phyloP scores from a whole-genome alignment of 2,797 vertebrate species.

The Gephyroberyx darwinii region DNA sequence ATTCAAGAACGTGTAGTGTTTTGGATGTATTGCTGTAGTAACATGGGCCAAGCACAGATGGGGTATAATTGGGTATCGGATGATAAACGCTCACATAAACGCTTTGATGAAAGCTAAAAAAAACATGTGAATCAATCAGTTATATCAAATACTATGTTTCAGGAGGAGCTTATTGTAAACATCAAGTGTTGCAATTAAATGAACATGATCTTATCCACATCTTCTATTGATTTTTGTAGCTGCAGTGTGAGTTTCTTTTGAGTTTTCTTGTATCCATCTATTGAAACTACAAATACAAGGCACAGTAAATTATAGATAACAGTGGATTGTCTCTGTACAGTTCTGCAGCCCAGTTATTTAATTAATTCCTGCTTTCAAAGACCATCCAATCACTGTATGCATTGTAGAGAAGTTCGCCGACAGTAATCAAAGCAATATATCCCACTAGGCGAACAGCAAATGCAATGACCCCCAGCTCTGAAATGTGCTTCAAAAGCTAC shows the following conservation, averaged over 20 bases:
- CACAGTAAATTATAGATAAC: constrained; percentile 62
- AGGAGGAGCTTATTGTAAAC: constrained; percentile 48
- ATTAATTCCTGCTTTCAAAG: constrained; percentile 50
- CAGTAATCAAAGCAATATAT: constrained; percentile 54
- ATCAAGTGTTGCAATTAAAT: constrained; percentile 63
- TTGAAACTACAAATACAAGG: constrained; percentile 60
- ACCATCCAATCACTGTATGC: constrained; percentile 46
- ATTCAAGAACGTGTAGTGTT: not conserved
- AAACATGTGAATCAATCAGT: constrained; percentile 43
- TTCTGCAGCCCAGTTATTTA: constrained; percentile 49
- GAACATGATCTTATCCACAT: constrained; percentile 55
- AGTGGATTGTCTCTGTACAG: constrained; percentile 42
- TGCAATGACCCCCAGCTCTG: constrained; percentile 37
- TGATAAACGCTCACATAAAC: constrained; percentile 21
- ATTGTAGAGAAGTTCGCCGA: constrained; percentile 25
- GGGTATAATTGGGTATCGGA: not conserved
- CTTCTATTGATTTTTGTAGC: constrained; percentile 62
- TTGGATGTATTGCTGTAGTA: constrained; percentile 30
- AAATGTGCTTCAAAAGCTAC: constrained; percentile 49
- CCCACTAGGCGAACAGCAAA: constrained; percentile 40
- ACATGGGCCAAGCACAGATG: constrained; percentile 2
- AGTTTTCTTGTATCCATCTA: constrained; percentile 51
- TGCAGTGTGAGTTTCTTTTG: constrained; percentile 58
- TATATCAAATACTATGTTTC: constrained; percentile 45
- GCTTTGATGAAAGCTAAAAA: constrained; percentile 44